phyloP scores from a whole-genome alignment of 2,888 invertebrate genomes.

The Dryococelus australis region DNA sequence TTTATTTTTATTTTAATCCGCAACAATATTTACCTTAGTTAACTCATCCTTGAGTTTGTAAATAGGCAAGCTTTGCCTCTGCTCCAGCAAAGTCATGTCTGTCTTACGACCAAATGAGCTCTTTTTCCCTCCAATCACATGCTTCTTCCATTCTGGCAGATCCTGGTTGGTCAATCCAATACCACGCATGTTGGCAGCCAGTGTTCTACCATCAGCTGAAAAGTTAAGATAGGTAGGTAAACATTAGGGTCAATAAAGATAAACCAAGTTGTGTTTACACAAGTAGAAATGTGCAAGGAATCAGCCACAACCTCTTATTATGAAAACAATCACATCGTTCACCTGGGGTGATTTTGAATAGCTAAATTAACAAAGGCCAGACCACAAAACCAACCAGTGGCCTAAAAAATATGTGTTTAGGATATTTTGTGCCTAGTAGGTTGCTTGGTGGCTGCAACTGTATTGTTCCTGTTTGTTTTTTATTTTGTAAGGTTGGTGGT shows the following conservation, averaged over 20 bases:
- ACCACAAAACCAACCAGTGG: too few species aligned
- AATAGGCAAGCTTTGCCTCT: conserved; percentile 95
- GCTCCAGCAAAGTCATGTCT: conserved; percentile 87
- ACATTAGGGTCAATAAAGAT: not conserved
- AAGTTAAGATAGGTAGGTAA: conserved; percentile 33
- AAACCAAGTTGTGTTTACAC: not conserved
- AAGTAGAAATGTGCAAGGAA: conserved; percentile 21
- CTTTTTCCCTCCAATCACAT: conserved; percentile 96
- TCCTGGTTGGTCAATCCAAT: conserved; percentile 85
- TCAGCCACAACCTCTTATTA: not conserved
- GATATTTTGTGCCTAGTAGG: too few species aligned
- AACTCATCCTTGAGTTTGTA: conserved; percentile 94
- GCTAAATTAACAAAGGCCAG: too few species aligned
- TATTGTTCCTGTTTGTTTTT: too few species aligned
- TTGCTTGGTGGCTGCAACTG: too few species aligned
- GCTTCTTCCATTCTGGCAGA: conserved; percentile 99
- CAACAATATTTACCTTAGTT: conserved; percentile 70
- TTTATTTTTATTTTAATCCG: too few species aligned
- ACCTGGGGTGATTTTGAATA: too few species aligned
- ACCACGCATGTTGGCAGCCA: conserved; percentile 83
- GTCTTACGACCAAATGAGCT: conserved; percentile 98
- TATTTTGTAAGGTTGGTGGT: too few species aligned
- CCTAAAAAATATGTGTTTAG: too few species aligned
- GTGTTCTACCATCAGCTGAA: conserved; percentile 69
- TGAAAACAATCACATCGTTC: too few species aligned